Evolutionary conservation across 1,140 invertebrate species (phyloP).

Genomic region (Gonioctena quinquepunctata): DNA sequence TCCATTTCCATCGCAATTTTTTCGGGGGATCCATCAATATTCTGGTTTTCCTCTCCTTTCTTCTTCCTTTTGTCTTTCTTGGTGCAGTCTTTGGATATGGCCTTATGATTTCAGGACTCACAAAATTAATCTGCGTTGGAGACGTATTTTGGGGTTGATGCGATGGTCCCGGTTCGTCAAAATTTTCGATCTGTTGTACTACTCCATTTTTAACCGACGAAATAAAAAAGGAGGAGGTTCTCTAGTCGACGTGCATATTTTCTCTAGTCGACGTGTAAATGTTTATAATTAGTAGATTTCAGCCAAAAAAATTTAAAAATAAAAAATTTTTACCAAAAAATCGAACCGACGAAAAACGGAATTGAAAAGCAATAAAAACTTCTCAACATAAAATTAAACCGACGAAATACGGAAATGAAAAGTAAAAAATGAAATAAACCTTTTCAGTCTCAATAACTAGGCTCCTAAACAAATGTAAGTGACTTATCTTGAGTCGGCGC

Average conservation of each 20-base stretch:
- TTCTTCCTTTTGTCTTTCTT: constrained; percentile 10
- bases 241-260: neutral
- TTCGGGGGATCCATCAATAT: constrained; percentile 7
- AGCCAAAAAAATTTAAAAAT: constrained; percentile 41
- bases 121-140: too few relatives aligned
- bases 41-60: constrained; percentile 12
- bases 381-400: too few relatives aligned
- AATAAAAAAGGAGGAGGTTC: constrained; percentile 11
- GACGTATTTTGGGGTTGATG: too few relatives aligned
- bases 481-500: too few relatives aligned
- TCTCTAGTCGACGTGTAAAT: constrained; percentile 15
- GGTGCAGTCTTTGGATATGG: constrained; percentile 19
- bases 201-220: constrained; percentile 3
- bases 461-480: too few relatives aligned
- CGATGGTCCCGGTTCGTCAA: neutral
- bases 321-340: constrained; percentile 41
- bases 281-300: constrained; percentile 20
- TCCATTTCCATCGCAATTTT: constrained; percentile 15
- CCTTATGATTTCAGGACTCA: constrained; percentile 12
- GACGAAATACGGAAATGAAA: too few relatives aligned
- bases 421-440: too few relatives aligned
- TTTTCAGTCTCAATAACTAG: too few relatives aligned
- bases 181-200: neutral
- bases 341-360: constrained; percentile 39
- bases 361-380: too few relatives aligned